Base-by-base conservation (phyloP, 2,888 invertebrate genomes). In the Heliconius aoede region DNA sequence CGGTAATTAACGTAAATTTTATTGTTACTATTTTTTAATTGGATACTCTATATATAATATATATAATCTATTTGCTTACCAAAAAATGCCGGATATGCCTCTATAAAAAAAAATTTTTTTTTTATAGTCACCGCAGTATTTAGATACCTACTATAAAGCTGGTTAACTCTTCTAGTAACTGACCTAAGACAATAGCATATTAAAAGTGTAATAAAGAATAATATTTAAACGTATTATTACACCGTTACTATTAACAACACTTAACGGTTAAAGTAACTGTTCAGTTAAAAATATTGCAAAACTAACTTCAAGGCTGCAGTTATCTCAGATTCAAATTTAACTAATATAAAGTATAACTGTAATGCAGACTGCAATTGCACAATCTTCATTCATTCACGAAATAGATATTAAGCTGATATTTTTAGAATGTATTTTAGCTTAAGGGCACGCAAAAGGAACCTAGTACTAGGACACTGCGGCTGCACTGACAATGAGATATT, bases 321-420 rank as follows among this genome's bases (percentile, higher is more conserved):
- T 55, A 55, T 68, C 69, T 72, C 18, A 28, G 60, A 72, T 60
- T 71, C 8, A 36, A 71, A 60, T 58, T 72, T 36, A 72, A 72
- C 60, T 60, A 24, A 72, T 72, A 58, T 72, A 55, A 55, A 40
- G n/a, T 69, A 55, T 69, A 69, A 28, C 51, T 30, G 51, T 69
- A 69, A 55, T 55, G 55, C 55, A 69, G 24, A 69, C 30, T 30
- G 46, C 9, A 7, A 7, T 71, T 71, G 32, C 58, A 55, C 24
- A 58, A 24, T 9, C 1, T 4, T 32, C 18, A 28, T 55, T 55
- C n/a, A 28, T 55, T 11, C 30, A 7, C 0, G 28, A 30, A 51
- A n/a, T 55, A n/a, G 3, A 55, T 55, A 9, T 55, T 55, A 11
- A n/a, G 9, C 9, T n/a, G 55, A n/a, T n/a, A 55, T 11, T 55